These are phyloP conservation scores for Maniola hyperantus DNA, from an alignment of 2,888 invertebrate species.

Conservation along the genomic window DNA sequence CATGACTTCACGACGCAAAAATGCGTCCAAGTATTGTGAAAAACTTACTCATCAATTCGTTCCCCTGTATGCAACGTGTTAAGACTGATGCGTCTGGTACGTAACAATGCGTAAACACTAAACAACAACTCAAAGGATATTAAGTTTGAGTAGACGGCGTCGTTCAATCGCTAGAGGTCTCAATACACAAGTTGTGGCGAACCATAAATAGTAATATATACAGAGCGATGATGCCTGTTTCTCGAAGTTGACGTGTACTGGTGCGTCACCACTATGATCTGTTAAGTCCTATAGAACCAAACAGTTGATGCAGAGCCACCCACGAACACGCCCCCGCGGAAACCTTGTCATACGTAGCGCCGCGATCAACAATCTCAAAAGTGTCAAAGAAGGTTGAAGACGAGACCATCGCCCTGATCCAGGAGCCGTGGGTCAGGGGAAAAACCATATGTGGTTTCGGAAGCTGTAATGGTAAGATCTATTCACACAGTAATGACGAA, in stretches of 20 bases:
- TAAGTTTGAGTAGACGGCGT: constrained; percentile 40
- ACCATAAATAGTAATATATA: constrained; percentile 69
- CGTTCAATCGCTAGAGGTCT: constrained; percentile 48
- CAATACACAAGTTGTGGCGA: constrained; percentile 42
- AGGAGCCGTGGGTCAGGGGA: no score
- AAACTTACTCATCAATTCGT: constrained; percentile 45
- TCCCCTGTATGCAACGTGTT: constrained; percentile 30
- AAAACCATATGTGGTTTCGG: no score
- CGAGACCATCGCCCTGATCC: no score
- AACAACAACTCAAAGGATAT: constrained; percentile 32
- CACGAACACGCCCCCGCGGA: constrained; percentile 55
- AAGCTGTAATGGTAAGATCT: no score
- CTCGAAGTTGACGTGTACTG: constrained; percentile 39
- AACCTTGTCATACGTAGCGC: constrained; percentile 26
- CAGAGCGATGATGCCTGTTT: constrained; percentile 40
- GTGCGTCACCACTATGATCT: constrained; percentile 65
- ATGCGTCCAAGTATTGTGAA: constrained; percentile 37
- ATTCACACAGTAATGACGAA: no score
- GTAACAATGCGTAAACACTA: constrained; percentile 38
- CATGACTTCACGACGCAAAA: constrained; percentile 37
- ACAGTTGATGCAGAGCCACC: constrained; percentile 60
- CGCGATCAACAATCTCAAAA: constrained; percentile 11
- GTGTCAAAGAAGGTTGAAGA: constrained; percentile 19
- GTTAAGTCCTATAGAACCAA: constrained; percentile 50
- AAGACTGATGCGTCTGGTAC: constrained; percentile 35